phyloP scores from a whole-genome alignment of 2,113 vertebrate genomes.

The Varanus komodoensis region DNA sequence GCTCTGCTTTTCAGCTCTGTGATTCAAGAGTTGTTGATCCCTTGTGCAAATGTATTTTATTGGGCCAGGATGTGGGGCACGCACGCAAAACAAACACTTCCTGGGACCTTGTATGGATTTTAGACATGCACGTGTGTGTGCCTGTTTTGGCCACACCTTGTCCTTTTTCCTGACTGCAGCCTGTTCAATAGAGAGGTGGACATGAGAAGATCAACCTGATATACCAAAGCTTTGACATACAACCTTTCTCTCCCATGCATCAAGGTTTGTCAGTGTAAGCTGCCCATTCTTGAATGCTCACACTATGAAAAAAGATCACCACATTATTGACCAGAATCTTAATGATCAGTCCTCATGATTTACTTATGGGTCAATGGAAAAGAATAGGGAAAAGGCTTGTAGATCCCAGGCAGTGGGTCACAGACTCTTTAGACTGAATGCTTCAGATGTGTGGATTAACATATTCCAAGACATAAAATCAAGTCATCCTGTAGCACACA shows the following conservation, averaged over 20 bases:
- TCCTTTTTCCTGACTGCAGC: neutral
- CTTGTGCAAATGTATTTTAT: conserved; percentile 1
- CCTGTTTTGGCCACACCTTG: too few relatives aligned
- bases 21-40: neutral
- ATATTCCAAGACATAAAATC: conserved; percentile 73
- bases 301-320: conserved; percentile 37
- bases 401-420: conserved; percentile 42
- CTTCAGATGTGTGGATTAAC: conserved; percentile 67
- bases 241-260: fast-evolving
- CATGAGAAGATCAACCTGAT: neutral
- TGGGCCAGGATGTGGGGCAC: neutral
- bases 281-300: neutral
- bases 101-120: neutral
- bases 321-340: conserved; percentile 42
- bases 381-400: conserved; percentile 32
- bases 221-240: neutral
- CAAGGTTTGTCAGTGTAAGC: neutral
- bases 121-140: neutral
- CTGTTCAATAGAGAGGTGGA: neutral
- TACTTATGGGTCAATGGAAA: neutral
- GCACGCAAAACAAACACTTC: neutral
- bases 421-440: conserved; percentile 49
- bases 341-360: conserved; percentile 25
- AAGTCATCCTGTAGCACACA: conserved; percentile 69
- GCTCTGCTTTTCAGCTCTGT: conserved; percentile 30